These are phyloP conservation scores for Emberiza fucata DNA, from an alignment of 2,113 vertebrate genomes.

Conservation along the genomic window DNA sequence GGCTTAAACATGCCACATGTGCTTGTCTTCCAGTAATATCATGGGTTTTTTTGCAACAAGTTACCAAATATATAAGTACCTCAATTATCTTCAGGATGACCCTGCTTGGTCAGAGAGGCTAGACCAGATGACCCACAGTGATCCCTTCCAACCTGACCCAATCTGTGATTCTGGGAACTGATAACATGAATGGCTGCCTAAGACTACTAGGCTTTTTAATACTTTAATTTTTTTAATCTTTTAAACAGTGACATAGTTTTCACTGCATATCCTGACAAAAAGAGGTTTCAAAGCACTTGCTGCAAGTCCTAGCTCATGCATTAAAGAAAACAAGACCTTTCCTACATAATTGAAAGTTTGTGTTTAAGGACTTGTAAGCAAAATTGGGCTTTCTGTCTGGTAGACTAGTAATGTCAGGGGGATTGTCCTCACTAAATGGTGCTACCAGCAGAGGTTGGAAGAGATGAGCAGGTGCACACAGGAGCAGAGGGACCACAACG, in stretches of 20 bases:
- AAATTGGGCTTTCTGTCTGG: background rate
- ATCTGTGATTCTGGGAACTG: background rate
- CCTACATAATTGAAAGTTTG: background rate
- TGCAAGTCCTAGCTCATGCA: background rate
- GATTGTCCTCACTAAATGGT: background rate
- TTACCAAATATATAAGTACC: background rate
- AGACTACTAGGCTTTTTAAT: background rate
- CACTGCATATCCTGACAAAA: background rate
- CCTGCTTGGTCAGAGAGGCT: background rate
- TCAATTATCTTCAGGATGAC: background rate
- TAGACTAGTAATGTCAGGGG: background rate
- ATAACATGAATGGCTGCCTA: background rate
- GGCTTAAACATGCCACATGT: background rate
- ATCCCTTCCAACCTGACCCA: background rate
- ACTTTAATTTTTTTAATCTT: background rate
- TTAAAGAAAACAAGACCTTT: background rate
- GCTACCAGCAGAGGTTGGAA: background rate
- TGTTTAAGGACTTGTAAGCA: background rate
- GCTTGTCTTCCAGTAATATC: background rate
- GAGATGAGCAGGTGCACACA: background rate
- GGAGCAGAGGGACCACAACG: background rate
- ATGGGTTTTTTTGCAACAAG: background rate
- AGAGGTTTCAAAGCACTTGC: background rate
- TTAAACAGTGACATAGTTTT: background rate
- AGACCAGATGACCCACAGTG: background rate